Conservation (phyloP, 2,888 invertebrate genomes). For the Eurytoma adleriae region DNA sequence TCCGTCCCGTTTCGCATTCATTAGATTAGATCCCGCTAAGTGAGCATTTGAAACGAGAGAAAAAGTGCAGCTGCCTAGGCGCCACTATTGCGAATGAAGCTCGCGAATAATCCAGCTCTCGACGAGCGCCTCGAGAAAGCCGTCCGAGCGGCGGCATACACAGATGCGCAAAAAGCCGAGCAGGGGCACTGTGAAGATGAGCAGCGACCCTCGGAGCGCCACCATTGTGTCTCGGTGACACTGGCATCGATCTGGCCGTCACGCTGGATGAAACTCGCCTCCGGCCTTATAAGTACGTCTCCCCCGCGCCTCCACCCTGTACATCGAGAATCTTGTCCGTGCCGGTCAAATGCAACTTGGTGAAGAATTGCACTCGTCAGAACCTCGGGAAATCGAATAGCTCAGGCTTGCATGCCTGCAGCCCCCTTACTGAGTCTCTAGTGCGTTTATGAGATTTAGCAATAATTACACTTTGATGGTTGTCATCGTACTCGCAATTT, state of each 20-base stretch:
- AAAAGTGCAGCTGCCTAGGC: background rate
- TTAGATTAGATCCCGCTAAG: background rate
- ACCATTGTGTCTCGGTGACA: conserved; percentile 37
- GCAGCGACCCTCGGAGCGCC: background rate
- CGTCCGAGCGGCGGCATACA: background rate
- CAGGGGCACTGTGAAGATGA: conserved; percentile 30
- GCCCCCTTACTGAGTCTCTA: no score
- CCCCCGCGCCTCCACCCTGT: background rate
- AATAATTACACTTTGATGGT: no score
- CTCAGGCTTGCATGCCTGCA: background rate
- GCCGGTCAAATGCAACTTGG: background rate
- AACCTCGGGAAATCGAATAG: conserved; percentile 27
- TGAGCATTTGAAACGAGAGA: background rate
- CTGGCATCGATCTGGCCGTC: conserved; percentile 35
- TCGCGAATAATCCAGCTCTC: conserved; percentile 16
- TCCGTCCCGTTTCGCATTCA: background rate
- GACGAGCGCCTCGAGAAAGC: conserved; percentile 17
- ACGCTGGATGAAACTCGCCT: conserved; percentile 14
- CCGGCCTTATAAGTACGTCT: background rate
- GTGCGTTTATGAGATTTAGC: no score
- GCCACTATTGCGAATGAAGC: conserved; percentile 5
- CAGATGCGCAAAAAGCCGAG: conserved; percentile 1
- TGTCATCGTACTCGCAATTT: no score
- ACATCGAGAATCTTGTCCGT: background rate
- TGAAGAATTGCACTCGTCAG: background rate